Base-by-base conservation (phyloP, 1,140 invertebrate genomes). In the Lepidostoma basale region DNA sequence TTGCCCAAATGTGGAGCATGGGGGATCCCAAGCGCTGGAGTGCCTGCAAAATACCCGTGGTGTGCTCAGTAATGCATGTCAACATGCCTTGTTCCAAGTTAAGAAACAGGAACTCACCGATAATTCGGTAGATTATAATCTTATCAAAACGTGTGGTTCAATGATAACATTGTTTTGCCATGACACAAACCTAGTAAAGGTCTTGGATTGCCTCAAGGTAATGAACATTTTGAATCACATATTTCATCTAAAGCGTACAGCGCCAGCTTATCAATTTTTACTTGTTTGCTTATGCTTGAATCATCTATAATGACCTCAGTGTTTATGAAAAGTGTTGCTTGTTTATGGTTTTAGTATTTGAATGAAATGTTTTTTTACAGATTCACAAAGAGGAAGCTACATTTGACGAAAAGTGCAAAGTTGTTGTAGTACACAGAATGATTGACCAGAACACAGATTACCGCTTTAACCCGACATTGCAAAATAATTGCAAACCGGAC, bases 401-500 rank as follows among this genome's bases (percentile, higher is more conserved):
- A 20, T 98, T 97, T 82, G 92, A 96, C 77, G 86, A 89, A 59
- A 90, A 90, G 58, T 99, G 98, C 78, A 89, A 92, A 75, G 82
- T 88, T 54, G 86, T 98, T 10, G 90, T 99, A 2, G 84, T 94
- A 6, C 90, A 91, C 78, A 85, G 97, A 76, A 92, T 98, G 88
- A 90, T 95, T 62, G 94, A 96, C 78, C 94, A 97, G 81, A 95
- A 94, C 77, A 87, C 89, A 44, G 96, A 99, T 81, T 94, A 94
- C 75, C 87, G 96, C 72, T 90, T 99, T 47, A 98, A 99, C 84
- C 92, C 93, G 12, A 85, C 88, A 5, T 83, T 99, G 25, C 90
- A 93, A 77, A 88, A 88, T 74, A 75, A 87, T 1, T 98, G 95
- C 78, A 79, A 83, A 49, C 69, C 73, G 1, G 96, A 98, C 76